phyloP scores from a whole-genome alignment of 1,140 invertebrate genomes.

The Harpegnathos saltator region DNA sequence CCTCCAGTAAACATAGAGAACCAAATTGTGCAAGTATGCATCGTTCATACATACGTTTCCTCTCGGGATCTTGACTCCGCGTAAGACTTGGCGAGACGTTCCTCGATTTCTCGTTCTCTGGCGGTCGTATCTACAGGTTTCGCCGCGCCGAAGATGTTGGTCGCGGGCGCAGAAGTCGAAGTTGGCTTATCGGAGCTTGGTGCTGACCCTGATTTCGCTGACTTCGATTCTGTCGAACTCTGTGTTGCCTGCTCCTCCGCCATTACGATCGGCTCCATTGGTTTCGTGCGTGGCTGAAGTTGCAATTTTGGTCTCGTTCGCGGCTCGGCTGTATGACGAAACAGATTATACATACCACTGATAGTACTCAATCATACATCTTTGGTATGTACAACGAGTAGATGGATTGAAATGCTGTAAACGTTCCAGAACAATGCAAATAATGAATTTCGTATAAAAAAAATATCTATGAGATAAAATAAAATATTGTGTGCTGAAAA shows the following conservation, averaged over 20 bases:
- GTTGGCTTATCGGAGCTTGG: constrained; percentile 76
- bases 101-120: constrained; percentile 91
- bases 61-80: constrained; percentile 80
- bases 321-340: constrained; percentile 81
- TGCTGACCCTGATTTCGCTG: constrained; percentile 47
- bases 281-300: constrained; percentile 91
- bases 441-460: no score
- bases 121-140: constrained; percentile 97
- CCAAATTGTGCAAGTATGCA: background rate
- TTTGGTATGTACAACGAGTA: no score
- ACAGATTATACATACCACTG: background rate
- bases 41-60: constrained; percentile 71
- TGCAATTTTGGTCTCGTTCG: constrained; percentile 90
- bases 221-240: background rate
- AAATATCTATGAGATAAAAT: no score
- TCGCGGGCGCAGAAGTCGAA: constrained; percentile 84
- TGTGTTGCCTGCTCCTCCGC: constrained; percentile 52
- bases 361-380: no score
- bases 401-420: no score
- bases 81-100: constrained; percentile 87
- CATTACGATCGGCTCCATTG: constrained; percentile 84
- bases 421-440: no score
- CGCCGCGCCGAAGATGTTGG: constrained; percentile 95
- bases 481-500: no score
- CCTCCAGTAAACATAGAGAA: no score